Conservation (phyloP, 2,797 vertebrate species). For the Mustela erminea region DNA sequence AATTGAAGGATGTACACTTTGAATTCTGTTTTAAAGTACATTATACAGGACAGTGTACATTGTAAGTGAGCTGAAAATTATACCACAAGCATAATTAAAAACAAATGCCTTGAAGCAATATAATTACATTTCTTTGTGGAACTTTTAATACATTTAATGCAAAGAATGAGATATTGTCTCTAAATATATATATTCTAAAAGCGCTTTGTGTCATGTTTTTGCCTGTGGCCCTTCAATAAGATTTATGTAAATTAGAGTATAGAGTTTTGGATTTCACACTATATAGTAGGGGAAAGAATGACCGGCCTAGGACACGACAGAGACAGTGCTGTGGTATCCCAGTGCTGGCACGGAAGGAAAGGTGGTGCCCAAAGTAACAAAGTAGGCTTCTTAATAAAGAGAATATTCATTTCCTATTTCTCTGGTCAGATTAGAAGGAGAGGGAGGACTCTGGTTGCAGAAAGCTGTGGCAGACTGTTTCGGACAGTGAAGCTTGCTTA, state of each 20-base stretch:
- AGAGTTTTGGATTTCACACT: background rate
- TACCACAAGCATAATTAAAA: slow-evolving; percentile 55
- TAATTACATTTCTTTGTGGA: slow-evolving; percentile 69
- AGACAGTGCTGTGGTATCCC: background rate
- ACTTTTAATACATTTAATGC: slow-evolving; percentile 60
- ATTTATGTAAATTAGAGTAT: slow-evolving; percentile 26
- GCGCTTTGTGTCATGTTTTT: slow-evolving; percentile 13
- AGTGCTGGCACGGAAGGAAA: background rate
- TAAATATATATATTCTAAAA: background rate
- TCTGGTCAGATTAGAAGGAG: background rate
- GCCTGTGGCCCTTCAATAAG: background rate
- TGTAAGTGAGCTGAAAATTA: slow-evolving; percentile 70
- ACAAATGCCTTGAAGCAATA: slow-evolving; percentile 60
- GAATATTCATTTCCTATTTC: background rate
- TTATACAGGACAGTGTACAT: background rate
- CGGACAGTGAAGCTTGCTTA: background rate
- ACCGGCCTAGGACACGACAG: background rate
- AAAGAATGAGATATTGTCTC: slow-evolving; percentile 64
- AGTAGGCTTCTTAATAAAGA: background rate
- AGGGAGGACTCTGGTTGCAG: background rate
- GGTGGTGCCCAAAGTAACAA: background rate
- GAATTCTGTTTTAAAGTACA: slow-evolving; percentile 35
- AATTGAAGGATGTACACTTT: slow-evolving; percentile 50
- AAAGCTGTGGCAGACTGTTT: background rate
- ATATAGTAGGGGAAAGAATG: background rate